A percentile compares a stretch with the other conserved stretches of the same genome.
These are phyloP conservation scores for Brachystomella parvula DNA, from an alignment of 1,140 invertebrate genomes.

Conservation along the genomic window DNA sequence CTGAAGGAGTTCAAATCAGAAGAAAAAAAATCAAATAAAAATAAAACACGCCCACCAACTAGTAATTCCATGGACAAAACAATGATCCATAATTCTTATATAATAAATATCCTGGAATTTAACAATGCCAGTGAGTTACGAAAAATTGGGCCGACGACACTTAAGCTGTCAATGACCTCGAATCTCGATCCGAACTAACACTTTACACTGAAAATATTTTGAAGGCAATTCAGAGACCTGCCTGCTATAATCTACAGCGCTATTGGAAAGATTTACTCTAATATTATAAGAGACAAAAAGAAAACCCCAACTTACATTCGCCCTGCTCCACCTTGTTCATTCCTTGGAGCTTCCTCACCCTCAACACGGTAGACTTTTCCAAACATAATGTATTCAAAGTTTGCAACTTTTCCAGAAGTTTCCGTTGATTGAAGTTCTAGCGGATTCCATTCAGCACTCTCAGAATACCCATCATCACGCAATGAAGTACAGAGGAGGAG, in stretches of 20 bases:
- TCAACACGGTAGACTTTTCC: slow-evolving; percentile 99
- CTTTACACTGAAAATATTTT: too few relatives aligned
- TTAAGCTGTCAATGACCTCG: too few relatives aligned
- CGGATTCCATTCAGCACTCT: slow-evolving; percentile 89
- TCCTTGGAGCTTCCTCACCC: slow-evolving; percentile 71
- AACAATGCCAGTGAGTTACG: too few relatives aligned
- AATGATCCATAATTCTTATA: too few relatives aligned
- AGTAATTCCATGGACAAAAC: too few relatives aligned
- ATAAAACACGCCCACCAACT: too few relatives aligned
- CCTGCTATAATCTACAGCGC: not conserved
- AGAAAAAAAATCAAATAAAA: too few relatives aligned
- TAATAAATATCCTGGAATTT: too few relatives aligned
- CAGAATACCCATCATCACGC: slow-evolving; percentile 91
- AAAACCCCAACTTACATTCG: slow-evolving; percentile 62
- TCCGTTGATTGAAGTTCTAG: slow-evolving; percentile 47
- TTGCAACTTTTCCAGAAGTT: slow-evolving; percentile 79
- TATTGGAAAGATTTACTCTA: not conserved
- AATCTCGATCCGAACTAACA: too few relatives aligned
- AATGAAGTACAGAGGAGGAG: slow-evolving; percentile 89
- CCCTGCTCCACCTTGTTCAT: slow-evolving; percentile 57
- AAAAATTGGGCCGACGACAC: too few relatives aligned
- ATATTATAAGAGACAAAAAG: not conserved
- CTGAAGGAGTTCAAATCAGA: too few relatives aligned
- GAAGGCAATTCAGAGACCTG: not conserved
- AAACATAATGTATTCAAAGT: slow-evolving; percentile 99